These are phyloP conservation scores for Butastur rufipennis DNA, from an alignment of 2,113 vertebrate genomes.

Conservation along the genomic window DNA sequence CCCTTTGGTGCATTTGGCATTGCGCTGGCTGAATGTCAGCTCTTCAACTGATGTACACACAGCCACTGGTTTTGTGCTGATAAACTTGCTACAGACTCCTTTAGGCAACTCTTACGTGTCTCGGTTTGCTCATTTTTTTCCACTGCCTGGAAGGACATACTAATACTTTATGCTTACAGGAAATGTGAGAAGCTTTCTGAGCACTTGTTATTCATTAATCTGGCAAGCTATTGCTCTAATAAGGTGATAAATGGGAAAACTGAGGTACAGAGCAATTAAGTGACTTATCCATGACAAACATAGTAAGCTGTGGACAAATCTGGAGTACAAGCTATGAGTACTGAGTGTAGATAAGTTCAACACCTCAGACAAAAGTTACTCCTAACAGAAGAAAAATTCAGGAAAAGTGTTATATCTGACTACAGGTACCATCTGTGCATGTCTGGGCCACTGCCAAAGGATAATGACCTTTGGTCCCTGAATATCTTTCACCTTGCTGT, in stretches of 20 bases:
- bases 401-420: background rate
- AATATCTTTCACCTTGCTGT: background rate
- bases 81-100: background rate
- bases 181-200: slow-evolving; percentile 29
- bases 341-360: background rate
- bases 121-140: background rate
- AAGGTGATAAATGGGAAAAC: slow-evolving; percentile 61
- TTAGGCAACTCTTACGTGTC: background rate
- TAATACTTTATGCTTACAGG: slow-evolving; percentile 17
- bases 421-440: background rate
- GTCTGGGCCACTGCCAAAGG: background rate
- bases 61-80: background rate
- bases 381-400: background rate
- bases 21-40: background rate
- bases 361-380: background rate
- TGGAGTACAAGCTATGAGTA: background rate
- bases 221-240: slow-evolving; percentile 28
- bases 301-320: background rate
- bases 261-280: slow-evolving; percentile 48
- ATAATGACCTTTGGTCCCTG: background rate
- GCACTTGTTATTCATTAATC: slow-evolving; percentile 67
- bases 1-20: background rate
- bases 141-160: slow-evolving; percentile 27
- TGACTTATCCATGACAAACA: slow-evolving; percentile 46
- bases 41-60: background rate